Percentiles rank a stretch among this genome's conserved stretches.
These are phyloP conservation scores for Psilanteris sp. DNA, from an alignment of 1,140 invertebrate genomes.

Conservation along the genomic window DNA sequence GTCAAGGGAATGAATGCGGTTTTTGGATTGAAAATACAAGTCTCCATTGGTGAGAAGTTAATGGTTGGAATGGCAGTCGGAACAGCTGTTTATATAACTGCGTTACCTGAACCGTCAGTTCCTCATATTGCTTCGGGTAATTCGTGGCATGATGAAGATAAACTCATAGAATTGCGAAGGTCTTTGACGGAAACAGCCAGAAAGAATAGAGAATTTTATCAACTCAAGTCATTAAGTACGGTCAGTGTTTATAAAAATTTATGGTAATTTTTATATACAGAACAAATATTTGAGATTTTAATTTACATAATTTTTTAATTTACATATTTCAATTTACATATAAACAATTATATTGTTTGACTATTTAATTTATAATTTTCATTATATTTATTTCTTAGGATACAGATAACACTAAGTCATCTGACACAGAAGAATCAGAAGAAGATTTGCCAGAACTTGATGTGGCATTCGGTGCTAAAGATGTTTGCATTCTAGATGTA, in stretches of 20 bases:
- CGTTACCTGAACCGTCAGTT: conserved; percentile 86
- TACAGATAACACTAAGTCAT: conserved; percentile 75
- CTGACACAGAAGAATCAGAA: conserved; percentile 86
- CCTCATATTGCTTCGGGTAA: conserved; percentile 85
- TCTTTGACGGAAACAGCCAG: conserved; percentile 84
- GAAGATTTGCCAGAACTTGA: conserved; percentile 89
- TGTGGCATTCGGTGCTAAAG: conserved; percentile 88
- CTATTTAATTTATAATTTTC: conserved; percentile 15
- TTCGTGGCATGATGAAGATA: conserved; percentile 83
- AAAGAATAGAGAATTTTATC: conserved; percentile 86
- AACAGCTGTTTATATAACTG: conserved; percentile 88
- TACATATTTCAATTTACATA: too few species aligned
- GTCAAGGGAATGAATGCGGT: conserved; percentile 97
- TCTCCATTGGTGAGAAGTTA: conserved; percentile 92
- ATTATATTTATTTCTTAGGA: conserved; percentile 67
- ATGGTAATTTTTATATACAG: too few species aligned
- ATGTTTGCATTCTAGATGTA: conserved; percentile 91
- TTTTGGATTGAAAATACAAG: conserved; percentile 90
- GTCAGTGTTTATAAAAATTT: conserved; percentile 50
- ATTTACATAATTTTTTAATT: too few species aligned
- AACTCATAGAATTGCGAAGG: conserved; percentile 84
- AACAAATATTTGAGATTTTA: too few species aligned
- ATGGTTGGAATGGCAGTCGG: conserved; percentile 93
- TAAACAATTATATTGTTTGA: too few species aligned
- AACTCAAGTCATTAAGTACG: conserved; percentile 79